A percentile compares a stretch with the other conserved stretches of the same genome.
phyloP scores from a whole-genome alignment of 2,888 invertebrate species.

The Biston betularia region DNA sequence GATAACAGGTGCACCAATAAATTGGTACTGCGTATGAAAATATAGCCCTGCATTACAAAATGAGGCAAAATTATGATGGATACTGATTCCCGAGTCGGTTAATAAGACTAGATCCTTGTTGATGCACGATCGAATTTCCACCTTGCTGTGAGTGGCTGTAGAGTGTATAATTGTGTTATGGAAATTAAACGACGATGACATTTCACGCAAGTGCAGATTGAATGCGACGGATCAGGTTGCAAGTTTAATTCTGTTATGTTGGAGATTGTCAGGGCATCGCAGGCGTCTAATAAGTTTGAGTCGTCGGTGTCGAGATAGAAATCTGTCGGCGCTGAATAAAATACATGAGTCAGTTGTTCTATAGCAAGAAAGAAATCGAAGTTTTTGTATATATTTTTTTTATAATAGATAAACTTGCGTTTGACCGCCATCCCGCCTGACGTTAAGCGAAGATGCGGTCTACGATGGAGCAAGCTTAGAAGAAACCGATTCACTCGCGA shows the following conservation, averaged over 20 bases:
- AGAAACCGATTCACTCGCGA: too few species aligned
- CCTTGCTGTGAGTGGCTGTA: conserved; percentile 37
- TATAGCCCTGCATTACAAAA: conserved; percentile 79
- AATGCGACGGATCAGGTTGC: conserved; percentile 25
- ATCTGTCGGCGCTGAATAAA: conserved; percentile 2
- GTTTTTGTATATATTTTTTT: too few species aligned
- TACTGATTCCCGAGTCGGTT: conserved; percentile 79
- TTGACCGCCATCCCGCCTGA: too few species aligned
- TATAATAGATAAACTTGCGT: too few species aligned
- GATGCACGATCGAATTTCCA: conserved; percentile 43
- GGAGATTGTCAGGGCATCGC: conserved; percentile 20
- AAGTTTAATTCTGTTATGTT: conserved; percentile 26
- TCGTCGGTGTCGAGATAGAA: conserved; percentile 9
- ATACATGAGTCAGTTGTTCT: neutral
- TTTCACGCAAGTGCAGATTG: conserved; percentile 45
- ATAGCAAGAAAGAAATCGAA: neutral
- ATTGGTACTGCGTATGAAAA: conserved; percentile 70
- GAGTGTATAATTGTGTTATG: conserved; percentile 43
- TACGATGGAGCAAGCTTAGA: too few species aligned
- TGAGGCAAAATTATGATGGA: conserved; percentile 85
- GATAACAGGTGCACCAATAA: conserved; percentile 46
- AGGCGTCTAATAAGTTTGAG: conserved; percentile 15
- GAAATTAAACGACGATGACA: conserved; percentile 59
- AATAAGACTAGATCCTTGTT: conserved; percentile 75
- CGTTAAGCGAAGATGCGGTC: too few species aligned